These are phyloP conservation scores for Leptura quadrifasciata DNA, from an alignment of 2,888 invertebrate species.

Conservation along the genomic window DNA sequence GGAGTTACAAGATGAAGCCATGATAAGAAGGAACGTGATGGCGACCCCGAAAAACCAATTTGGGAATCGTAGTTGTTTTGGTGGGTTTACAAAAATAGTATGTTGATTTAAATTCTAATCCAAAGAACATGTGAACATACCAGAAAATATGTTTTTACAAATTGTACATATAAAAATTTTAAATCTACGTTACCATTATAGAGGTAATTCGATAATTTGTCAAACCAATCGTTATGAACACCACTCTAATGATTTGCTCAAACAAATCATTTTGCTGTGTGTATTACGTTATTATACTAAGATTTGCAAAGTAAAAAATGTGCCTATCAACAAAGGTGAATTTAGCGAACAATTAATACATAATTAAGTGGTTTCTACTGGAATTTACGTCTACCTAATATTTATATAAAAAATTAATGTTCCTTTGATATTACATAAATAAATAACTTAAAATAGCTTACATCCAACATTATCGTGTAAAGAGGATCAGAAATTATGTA, in stretches of 20 bases:
- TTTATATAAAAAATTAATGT: neutral
- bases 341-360: neutral
- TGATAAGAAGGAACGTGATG: neutral
- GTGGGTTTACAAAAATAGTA: no score
- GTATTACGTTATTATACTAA: neutral
- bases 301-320: neutral
- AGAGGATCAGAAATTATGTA: no score
- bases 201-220: neutral
- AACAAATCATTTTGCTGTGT: neutral
- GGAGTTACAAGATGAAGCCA: neutral
- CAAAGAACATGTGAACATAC: no score
- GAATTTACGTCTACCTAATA: neutral
- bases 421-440: no score
- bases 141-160: no score
- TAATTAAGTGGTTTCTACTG: neutral
- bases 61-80: no score
- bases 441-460: no score
- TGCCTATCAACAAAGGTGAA: neutral
- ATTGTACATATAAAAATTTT: no score
- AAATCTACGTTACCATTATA: no score
- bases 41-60: no score
- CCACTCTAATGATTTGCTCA: neutral
- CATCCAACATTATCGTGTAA: no score
- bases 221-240: neutral
- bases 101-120: no score